Conservation (phyloP, 2,888 invertebrate genomes). For the Colostygia pectinataria region DNA sequence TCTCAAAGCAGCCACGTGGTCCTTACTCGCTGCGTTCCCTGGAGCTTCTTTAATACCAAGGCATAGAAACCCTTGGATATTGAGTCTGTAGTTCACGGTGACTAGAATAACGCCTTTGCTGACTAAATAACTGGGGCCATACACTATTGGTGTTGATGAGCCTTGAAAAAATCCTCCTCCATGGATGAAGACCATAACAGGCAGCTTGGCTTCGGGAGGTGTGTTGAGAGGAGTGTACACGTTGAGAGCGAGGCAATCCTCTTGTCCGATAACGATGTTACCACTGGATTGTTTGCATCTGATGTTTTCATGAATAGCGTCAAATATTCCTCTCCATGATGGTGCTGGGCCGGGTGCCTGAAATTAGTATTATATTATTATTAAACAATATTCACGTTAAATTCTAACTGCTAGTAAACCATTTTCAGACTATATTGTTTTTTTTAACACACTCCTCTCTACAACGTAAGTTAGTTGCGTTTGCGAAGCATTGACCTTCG, state of each 20-base stretch:
- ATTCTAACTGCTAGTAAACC: too few relatives aligned
- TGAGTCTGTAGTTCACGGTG: conserved; percentile 65
- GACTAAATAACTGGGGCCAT: conserved; percentile 64
- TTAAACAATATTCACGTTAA: too few relatives aligned
- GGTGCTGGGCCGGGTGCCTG: conserved; percentile 67
- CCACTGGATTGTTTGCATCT: conserved; percentile 54
- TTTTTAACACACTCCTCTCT: too few relatives aligned
- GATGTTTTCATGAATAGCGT: conserved; percentile 60
- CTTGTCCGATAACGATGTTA: conserved; percentile 42
- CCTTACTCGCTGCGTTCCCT: conserved; percentile 67
- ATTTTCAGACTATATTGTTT: too few relatives aligned
- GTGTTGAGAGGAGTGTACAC: conserved; percentile 57
- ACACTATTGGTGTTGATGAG: conserved; percentile 50
- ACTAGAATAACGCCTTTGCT: conserved; percentile 63
- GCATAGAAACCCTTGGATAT: conserved; percentile 65
- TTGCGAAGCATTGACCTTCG: too few relatives aligned
- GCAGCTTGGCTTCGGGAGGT: conserved; percentile 38
- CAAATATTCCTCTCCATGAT: conserved; percentile 57
- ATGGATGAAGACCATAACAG: conserved; percentile 71
- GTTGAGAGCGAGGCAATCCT: conserved; percentile 62
- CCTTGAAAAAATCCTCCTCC: conserved; percentile 69
- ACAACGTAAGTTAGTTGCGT: too few relatives aligned
- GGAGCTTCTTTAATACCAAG: conserved; percentile 65
- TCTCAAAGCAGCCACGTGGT: conserved; percentile 62
- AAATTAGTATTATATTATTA: conserved; percentile 28